Percentiles rank a stretch among this genome's conserved stretches.
Conservation (phyloP, 2,888 invertebrate species). For the Mythimna loreyi region DNA sequence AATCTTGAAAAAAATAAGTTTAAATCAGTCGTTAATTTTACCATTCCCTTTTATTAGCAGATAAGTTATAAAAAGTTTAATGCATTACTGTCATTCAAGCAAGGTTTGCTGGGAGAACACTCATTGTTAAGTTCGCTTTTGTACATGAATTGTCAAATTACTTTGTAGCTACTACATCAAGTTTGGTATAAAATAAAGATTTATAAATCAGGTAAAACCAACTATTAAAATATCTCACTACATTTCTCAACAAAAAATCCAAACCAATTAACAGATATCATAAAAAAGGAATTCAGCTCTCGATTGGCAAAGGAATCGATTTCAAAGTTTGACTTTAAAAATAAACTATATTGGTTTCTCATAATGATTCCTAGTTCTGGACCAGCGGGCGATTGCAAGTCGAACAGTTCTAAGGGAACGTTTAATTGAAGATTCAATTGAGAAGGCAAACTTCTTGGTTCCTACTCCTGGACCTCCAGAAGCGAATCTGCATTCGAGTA, state of each 20-base stretch:
- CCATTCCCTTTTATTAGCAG: too few species aligned
- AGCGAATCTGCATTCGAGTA: constrained; percentile 52
- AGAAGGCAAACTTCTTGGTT: constrained; percentile 71
- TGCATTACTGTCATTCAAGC: neutral
- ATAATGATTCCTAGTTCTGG: constrained; percentile 59
- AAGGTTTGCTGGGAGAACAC: too few species aligned
- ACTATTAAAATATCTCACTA: constrained; percentile 1
- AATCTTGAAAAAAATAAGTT: too few species aligned
- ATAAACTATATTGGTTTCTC: constrained; percentile 51
- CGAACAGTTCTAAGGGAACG: constrained; percentile 55
- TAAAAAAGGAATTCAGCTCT: constrained; percentile 38
- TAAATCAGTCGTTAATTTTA: too few species aligned
- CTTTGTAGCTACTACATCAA: too few species aligned
- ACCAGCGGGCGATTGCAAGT: constrained; percentile 30
- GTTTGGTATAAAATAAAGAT: too few species aligned
- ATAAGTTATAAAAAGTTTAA: neutral
- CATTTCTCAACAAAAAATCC: constrained; percentile 6
- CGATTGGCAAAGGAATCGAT: constrained; percentile 46
- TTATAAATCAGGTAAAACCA: neutral
- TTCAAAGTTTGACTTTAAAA: constrained; percentile 47
- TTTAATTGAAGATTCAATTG: constrained; percentile 79
- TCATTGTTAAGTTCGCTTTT: too few species aligned
- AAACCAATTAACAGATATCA: constrained; percentile 53
- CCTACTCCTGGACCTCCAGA: constrained; percentile 29
- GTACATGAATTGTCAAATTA: too few species aligned